phyloP scores from a whole-genome alignment of 1,140 invertebrate genomes.

The Antheraea pernyi region DNA sequence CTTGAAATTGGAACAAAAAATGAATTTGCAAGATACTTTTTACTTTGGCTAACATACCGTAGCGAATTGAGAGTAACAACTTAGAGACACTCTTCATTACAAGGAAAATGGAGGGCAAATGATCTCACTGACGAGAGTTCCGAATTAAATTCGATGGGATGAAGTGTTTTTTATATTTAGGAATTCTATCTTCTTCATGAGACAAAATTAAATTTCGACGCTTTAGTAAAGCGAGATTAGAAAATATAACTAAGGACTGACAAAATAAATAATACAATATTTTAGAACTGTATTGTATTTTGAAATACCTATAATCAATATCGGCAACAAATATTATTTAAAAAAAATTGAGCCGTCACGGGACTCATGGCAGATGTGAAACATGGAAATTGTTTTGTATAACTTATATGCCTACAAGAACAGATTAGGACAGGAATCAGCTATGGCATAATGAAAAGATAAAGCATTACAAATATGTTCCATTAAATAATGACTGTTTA shows the following conservation, averaged over 20 bases:
- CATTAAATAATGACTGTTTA: too few species aligned
- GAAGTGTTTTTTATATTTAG: constrained; percentile 12
- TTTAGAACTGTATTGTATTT: not conserved
- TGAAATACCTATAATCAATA: too few species aligned
- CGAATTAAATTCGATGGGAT: constrained; percentile 26
- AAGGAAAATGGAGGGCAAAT: constrained; percentile 27
- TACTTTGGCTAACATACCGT: constrained; percentile 29
- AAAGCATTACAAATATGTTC: too few species aligned
- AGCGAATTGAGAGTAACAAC: constrained; percentile 29
- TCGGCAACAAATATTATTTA: too few species aligned
- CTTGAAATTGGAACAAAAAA: constrained; percentile 20
- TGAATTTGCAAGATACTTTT: constrained; percentile 21
- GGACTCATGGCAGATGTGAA: too few species aligned
- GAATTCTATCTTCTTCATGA: constrained; percentile 9
- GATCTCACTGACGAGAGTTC: constrained; percentile 24
- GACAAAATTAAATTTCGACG: not conserved
- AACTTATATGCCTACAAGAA: too few species aligned
- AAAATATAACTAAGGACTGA: not conserved
- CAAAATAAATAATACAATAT: not conserved
- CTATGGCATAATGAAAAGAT: too few species aligned
- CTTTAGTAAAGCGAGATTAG: not conserved
- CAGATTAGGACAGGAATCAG: too few species aligned
- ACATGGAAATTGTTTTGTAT: too few species aligned
- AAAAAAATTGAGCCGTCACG: too few species aligned
- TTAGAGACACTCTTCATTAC: constrained; percentile 28